phyloP scores from a whole-genome alignment of 2,888 invertebrate genomes.

The Serrognathus titanus region DNA sequence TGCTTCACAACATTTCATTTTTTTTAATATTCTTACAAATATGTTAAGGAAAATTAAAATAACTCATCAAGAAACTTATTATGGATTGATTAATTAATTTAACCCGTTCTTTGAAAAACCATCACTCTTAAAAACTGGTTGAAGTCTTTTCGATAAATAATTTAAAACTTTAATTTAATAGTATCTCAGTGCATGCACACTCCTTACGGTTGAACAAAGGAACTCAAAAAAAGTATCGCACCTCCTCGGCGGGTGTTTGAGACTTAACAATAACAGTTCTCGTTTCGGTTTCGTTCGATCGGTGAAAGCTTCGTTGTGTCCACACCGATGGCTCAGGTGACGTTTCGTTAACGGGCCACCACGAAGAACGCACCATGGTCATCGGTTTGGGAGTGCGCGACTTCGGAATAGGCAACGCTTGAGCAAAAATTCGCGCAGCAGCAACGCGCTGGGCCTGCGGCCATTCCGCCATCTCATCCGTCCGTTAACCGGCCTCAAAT shows the following conservation, averaged over 20 bases:
- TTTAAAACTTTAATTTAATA: too few relatives aligned
- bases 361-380: slow-evolving; percentile 37
- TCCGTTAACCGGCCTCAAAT: slow-evolving; percentile 15
- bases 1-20: too few relatives aligned
- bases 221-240: not conserved
- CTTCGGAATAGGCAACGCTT: slow-evolving; percentile 34
- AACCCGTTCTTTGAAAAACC: too few relatives aligned
- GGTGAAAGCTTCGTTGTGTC: not conserved
- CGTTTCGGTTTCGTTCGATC: slow-evolving; percentile 16
- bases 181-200: too few relatives aligned
- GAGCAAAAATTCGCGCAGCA: slow-evolving; percentile 52
- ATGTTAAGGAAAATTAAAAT: too few relatives aligned
- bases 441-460: slow-evolving; percentile 53
- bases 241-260: slow-evolving; percentile 8
- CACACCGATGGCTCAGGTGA: not conserved
- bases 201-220: not conserved
- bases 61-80: too few relatives aligned
- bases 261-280: slow-evolving; percentile 12
- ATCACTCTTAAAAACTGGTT: too few relatives aligned
- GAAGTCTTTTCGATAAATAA: too few relatives aligned
- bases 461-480: slow-evolving; percentile 39
- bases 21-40: too few relatives aligned
- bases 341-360: slow-evolving; percentile 43
- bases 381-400: slow-evolving; percentile 18
- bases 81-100: too few relatives aligned